Evolutionary conservation across 2,797 vertebrate species (phyloP).

Genomic region (Arctocebus calabarensis): DNA sequence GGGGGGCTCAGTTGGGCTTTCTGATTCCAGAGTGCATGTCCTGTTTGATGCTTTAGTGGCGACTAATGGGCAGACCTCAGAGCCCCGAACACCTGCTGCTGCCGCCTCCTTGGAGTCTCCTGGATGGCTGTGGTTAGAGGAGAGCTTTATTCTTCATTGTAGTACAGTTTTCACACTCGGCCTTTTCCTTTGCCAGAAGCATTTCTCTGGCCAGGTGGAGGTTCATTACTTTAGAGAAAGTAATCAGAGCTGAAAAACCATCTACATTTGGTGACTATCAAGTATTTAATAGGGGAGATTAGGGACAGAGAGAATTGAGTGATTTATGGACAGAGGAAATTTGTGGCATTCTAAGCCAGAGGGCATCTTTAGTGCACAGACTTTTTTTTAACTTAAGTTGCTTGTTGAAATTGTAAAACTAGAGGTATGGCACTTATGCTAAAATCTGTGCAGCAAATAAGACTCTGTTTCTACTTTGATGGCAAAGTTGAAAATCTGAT

Average conservation of each 20-base stretch:
- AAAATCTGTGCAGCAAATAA: constrained; percentile 21
- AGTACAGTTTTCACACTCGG: not conserved
- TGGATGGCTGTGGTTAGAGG: not conserved
- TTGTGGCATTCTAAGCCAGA: not conserved
- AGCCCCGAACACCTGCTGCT: not conserved
- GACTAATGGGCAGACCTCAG: not conserved
- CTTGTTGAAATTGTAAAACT: constrained; percentile 56
- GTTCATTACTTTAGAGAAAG: not conserved
- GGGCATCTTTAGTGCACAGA: not conserved
- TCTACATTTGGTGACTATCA: constrained; percentile 20
- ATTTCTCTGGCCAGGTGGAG: constrained; percentile 7
- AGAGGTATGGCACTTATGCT: not conserved
- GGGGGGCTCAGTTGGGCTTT: not conserved
- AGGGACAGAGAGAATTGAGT: not conserved
- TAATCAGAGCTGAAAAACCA: constrained; percentile 12
- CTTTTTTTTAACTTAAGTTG: constrained; percentile 36
- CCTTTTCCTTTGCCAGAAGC: not conserved
- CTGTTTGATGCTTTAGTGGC: not conserved
- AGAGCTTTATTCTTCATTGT: not conserved
- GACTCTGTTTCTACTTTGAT: not conserved
- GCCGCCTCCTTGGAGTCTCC: not conserved
- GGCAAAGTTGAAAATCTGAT: constrained; percentile 35
- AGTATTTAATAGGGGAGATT: constrained; percentile 20
- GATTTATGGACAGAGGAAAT: not conserved
- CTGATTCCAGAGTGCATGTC: not conserved